Evolutionary conservation across 2,113 vertebrate genomes (phyloP), one percentile per base, ranked within the genome.

Genomic region (Corvus cornix): DNA sequence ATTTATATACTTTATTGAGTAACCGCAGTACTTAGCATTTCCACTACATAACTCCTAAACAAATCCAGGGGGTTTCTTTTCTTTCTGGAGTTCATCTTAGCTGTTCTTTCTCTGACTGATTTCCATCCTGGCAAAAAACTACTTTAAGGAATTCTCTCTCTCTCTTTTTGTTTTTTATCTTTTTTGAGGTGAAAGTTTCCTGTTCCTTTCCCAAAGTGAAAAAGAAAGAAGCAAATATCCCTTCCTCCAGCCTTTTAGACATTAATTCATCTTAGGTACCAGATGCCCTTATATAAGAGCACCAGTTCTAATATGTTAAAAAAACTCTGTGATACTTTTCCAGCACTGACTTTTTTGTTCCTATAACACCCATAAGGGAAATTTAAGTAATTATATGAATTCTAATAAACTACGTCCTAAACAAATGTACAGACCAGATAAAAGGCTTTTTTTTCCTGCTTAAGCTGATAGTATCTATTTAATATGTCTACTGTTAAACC

Each of bases 51-150:
- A 75, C 11, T 7, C 37, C 41, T 67, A 18, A 75, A 62, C 2
- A 62, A 62, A 53, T 49, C 31, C 43, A 24, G 6, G 11, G 7
- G 0, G 0, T 0, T 78, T 44, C 21, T 79, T 43, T 49, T 19
- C 5, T 68, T 86, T 83, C 24, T 58, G 37, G 14, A 89, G 62
- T 16, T 58, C 21, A 21, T 81, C 16, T 70, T 70, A 9, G 4
- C 9, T 84, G 7, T 68, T 92, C 7, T 62, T 17, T 23, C 8
- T 55, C 31, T 35, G 20, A 63, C 4, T 23, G 30, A 51, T 87
- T 81, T 89, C 27, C 5, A 30, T 51, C 13, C n/a, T 39, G 18
- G 16, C 8, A 82, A 79, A 85, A 84, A 60, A 75, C 14, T 3
- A 10, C 23, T 52, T 43, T 46, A 56, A 77, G 43, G 1, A 28